Conservation (phyloP, 92 coral and sea anemone genomes). For the Plumapathes pennacea region DNA sequence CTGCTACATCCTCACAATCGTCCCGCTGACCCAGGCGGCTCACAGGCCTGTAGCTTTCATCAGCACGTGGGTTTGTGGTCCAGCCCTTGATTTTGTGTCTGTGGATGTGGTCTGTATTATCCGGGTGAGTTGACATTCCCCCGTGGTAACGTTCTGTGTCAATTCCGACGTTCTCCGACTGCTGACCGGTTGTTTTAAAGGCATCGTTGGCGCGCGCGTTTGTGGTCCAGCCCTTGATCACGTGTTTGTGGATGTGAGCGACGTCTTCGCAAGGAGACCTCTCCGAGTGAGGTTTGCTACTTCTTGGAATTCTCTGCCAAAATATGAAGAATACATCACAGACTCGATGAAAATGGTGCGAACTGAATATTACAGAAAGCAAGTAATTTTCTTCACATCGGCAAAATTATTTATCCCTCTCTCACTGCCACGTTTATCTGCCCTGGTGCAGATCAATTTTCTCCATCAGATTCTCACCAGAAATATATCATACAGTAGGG, state of each 20-base stretch:
- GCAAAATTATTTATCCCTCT: no score
- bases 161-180: no score
- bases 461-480: no score
- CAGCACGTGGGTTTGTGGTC: constrained; percentile 72
- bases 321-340: no score
- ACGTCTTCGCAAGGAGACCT: constrained; percentile 65
- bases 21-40: not conserved
- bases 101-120: not conserved
- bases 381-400: no score
- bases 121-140: not conserved
- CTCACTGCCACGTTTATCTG: no score
- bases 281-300: constrained; percentile 24
- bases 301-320: constrained; percentile 85
- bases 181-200: constrained; percentile 36
- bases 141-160: constrained; percentile 10
- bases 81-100: constrained; percentile 81
- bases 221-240: constrained; percentile 98
- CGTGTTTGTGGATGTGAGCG: constrained; percentile 85
- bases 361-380: no score
- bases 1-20: not conserved
- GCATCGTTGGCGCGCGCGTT: constrained; percentile 70
- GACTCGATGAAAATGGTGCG: no score
- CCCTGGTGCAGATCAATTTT: no score
- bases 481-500: no score
- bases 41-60: not conserved